Conservation (phyloP, 1,140 invertebrate species). For the Centruroides vittatus region DNA sequence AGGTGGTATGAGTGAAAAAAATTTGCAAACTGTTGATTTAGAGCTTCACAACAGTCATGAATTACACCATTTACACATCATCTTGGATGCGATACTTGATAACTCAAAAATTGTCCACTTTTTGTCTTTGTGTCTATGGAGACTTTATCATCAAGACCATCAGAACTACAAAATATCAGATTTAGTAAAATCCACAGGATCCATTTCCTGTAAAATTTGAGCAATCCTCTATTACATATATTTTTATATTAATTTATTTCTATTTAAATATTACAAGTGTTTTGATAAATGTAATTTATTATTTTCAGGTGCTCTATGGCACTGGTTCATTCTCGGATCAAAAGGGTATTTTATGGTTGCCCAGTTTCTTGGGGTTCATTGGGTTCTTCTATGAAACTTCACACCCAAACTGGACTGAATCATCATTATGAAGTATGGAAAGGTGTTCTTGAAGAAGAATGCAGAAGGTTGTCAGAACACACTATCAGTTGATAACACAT, state of each 20-base stretch:
- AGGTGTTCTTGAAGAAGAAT: constrained; percentile 18
- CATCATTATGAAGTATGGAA: constrained; percentile 76
- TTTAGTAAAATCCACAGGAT: too few species aligned
- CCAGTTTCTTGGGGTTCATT: constrained; percentile 49
- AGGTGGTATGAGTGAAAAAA: too few species aligned
- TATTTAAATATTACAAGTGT: constrained; percentile 1
- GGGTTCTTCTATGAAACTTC: constrained; percentile 52
- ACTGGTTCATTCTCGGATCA: constrained; percentile 68
- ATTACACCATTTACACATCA: too few species aligned
- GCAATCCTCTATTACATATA: neutral
- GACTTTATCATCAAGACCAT: too few species aligned
- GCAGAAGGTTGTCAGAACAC: neutral
- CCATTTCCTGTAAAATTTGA: too few species aligned
- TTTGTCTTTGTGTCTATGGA: too few species aligned
- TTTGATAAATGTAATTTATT: neutral
- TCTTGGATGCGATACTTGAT: too few species aligned
- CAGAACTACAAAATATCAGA: too few species aligned
- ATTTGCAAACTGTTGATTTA: too few species aligned
- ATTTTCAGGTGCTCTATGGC: constrained; percentile 61
- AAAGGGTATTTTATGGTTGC: constrained; percentile 61
- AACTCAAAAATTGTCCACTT: too few species aligned
- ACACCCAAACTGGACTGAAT: constrained; percentile 63
- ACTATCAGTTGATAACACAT: too few species aligned
- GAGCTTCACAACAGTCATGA: too few species aligned
- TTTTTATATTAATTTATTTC: neutral